Base-by-base conservation (phyloP, 2,888 invertebrate species). In the Pemphredon lugubris region DNA sequence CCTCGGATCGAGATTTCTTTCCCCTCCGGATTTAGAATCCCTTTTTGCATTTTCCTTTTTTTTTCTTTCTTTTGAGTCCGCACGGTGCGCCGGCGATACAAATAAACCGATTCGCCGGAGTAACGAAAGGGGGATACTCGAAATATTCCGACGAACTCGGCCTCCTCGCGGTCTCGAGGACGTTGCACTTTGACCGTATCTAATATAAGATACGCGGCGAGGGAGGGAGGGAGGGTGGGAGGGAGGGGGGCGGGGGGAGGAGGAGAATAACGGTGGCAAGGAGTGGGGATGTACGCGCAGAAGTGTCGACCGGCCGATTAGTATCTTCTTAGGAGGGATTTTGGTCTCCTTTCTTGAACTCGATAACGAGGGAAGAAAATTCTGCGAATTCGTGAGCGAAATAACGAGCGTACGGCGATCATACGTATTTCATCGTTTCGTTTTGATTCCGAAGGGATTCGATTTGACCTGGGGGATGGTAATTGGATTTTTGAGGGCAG, bases 131-230 rank as follows among this genome's bases (percentile, higher is more conserved):
- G n/a, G n/a, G n/a, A 7, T 3, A 26, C 26, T 26, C 26, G 26
- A 26, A 26, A 26, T 26, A 23, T 55, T 32, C 37, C 30, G 54
- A 55, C 39, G 53, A 21, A 65, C 61, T 61, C 45, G 59, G 59
- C 79, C 77, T 79, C 79, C 77, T 77, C 79, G 75, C 60, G 55
- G 57, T n/a, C n/a, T n/a, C n/a, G 77, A 79, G 80, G 80, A 80
- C 80, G 76, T 80, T 80, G 80, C 80, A 80, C 80, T 80, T 78
- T 80, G 80, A 78, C 80, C 80, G 78, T 78, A 72, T 78, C 80
- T 80, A 80, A 80, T 80, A 80, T 76, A 80, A 80, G 80, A 80
- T 73, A 76, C 80, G 9, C 5, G 2, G 16, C n/a, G 7, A 34
- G 9, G 16, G 9, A 40, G 40, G 3, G 4, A 16, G 4, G 18